Evolutionary conservation across 1,140 invertebrate species (phyloP).

Genomic region (Acromyrmex echinatior): DNA sequence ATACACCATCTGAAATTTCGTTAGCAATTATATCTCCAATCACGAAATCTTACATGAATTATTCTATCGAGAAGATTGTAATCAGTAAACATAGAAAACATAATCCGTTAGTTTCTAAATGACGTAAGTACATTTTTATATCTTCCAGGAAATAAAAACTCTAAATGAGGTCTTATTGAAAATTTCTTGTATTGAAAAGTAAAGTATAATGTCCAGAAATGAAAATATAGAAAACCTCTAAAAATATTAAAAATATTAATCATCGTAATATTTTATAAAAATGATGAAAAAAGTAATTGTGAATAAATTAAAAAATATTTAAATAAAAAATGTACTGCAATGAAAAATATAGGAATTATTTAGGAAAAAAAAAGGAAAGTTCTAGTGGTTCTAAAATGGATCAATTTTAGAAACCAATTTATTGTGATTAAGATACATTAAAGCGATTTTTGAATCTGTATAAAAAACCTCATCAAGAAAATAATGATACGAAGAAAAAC

Average conservation of each 20-base stretch:
- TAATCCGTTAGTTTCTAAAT: constrained; percentile 12
- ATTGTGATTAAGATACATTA: not conserved
- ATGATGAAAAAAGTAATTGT: not conserved
- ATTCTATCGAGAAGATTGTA: constrained; percentile 2
- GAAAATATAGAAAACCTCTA: not conserved
- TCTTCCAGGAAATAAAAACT: not conserved
- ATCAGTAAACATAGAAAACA: constrained; percentile 21
- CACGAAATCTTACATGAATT: constrained; percentile 24
- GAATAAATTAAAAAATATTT: constrained; percentile 8
- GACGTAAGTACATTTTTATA: constrained; percentile 25
- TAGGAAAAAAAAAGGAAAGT: not conserved
- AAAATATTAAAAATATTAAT: not conserved
- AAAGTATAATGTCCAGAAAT: not conserved
- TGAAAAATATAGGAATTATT: not conserved
- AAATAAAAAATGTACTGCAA: not conserved
- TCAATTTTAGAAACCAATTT: not conserved
- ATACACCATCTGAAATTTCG: not conserved
- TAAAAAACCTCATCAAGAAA: not conserved
- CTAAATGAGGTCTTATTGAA: not conserved
- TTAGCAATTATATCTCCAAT: constrained; percentile 10
- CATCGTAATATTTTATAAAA: constrained; percentile 4
- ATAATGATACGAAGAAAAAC: constrained; percentile 16
- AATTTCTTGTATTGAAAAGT: constrained; percentile 2
- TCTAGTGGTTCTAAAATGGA: not conserved
- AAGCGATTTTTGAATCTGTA: constrained; percentile 8